A percentile compares a stretch with the other conserved stretches of the same genome.
Conservation (phyloP, 92 coral and sea anemone species). For the Nematostella vectensis region DNA sequence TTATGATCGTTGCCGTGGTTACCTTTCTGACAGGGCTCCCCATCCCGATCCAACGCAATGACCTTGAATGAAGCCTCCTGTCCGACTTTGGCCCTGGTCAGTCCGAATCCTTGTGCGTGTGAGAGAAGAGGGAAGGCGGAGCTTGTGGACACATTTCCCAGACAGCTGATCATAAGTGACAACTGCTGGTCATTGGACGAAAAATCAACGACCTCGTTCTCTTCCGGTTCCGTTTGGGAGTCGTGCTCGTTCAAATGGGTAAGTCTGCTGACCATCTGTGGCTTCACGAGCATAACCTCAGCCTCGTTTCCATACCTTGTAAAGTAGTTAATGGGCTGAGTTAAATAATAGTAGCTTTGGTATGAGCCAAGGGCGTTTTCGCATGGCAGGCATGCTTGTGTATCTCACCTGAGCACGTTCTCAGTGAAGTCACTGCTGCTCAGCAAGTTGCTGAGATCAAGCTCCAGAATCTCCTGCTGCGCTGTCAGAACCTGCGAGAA, state of each 20-base stretch:
- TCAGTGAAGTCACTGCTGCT: conserved; percentile 88
- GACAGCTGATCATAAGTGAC: conserved; percentile 51
- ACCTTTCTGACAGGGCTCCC: conserved; percentile 65
- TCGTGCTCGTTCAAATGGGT: conserved; percentile 66
- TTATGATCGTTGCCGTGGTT: no score
- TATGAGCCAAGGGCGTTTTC: neutral
- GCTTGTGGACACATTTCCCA: conserved; percentile 72
- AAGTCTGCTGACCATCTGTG: conserved; percentile 92
- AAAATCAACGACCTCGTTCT: conserved; percentile 66
- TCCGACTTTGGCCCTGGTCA: conserved; percentile 64
- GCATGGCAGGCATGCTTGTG: neutral
- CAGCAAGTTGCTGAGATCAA: conserved; percentile 60
- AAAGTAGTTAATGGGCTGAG: neutral
- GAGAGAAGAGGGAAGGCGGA: conserved; percentile 68
- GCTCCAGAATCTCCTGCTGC: conserved; percentile 69
- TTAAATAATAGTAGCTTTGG: no score
- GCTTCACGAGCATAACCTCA: conserved; percentile 87
- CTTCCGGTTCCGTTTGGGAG: conserved; percentile 84
- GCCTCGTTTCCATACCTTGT: conserved; percentile 83
- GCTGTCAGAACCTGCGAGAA: conserved; percentile 50
- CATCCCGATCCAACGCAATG: conserved; percentile 56
- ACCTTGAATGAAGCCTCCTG: conserved; percentile 56
- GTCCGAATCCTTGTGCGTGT: conserved; percentile 70
- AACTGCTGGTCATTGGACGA: conserved; percentile 61
- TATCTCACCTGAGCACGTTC: conserved; percentile 52